These are phyloP conservation scores for Elymnias hypermnestra DNA, from an alignment of 1,140 invertebrate genomes.

Conservation along the genomic window DNA sequence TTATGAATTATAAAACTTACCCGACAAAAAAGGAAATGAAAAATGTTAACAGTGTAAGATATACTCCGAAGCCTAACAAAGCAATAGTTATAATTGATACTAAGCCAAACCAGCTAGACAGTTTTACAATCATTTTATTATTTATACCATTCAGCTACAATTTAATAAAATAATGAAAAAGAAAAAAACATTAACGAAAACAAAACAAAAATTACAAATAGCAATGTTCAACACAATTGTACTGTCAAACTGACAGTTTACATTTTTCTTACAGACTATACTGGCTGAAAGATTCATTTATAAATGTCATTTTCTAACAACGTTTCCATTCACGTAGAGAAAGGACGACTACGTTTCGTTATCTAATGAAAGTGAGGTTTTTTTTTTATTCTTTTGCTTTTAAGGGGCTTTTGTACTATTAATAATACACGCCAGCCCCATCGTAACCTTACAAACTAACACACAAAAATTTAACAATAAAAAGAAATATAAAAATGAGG, in stretches of 20 bases:
- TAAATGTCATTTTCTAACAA: slow-evolving; percentile 9
- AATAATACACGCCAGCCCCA: too few relatives aligned
- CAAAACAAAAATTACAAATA: slow-evolving; percentile 7
- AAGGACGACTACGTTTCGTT: not conserved
- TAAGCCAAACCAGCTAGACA: slow-evolving; percentile 54
- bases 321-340: not conserved
- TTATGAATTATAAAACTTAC: slow-evolving; percentile 43
- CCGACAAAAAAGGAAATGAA: slow-evolving; percentile 53
- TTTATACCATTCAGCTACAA: slow-evolving; percentile 13
- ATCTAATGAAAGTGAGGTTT: too few relatives aligned
- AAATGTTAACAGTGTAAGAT: slow-evolving; percentile 55
- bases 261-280: too few relatives aligned
- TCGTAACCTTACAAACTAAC: too few relatives aligned
- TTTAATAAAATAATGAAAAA: slow-evolving; percentile 18
- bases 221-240: too few relatives aligned
- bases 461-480: too few relatives aligned
- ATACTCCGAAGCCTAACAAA: slow-evolving; percentile 56
- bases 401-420: too few relatives aligned
- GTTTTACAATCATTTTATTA: slow-evolving; percentile 36
- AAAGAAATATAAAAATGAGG: too few relatives aligned
- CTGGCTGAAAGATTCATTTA: too few relatives aligned
- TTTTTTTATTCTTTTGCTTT: too few relatives aligned
- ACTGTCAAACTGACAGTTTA: too few relatives aligned
- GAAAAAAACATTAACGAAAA: not conserved
- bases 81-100: slow-evolving; percentile 57